Base-by-base conservation (phyloP, 2,797 vertebrate species). In the Pogoniulus pusillus region DNA sequence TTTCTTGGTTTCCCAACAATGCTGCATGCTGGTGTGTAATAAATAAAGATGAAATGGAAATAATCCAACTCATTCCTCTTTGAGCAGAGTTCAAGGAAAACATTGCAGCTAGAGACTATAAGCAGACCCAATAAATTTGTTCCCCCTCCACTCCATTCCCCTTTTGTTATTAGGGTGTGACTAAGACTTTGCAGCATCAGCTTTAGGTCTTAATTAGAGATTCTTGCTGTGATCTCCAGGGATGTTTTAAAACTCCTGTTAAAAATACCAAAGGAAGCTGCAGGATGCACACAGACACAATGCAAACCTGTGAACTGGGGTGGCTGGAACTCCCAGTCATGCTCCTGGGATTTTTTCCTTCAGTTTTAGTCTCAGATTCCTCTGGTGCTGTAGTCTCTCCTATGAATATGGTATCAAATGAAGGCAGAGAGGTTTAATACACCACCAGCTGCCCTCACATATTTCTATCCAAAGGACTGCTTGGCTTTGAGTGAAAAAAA, bases 21-120 rank as follows among this genome's bases (percentile, higher is more conserved):
- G 5, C 76, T 78, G 73, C 89, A 91, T 20, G 5, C 66, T 47
- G 82, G 60, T 82, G 92, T 75, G 71, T 49, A 93, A 89, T 87
- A 93, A 89, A 92, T 82, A 90, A 95, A 79, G 76, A 85, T 64
- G 87, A 79, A 95, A 71, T 94, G 93, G 91, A 94, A 93, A 90
- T 73, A 95, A 90, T 90, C 93, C 93, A 95, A 73, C 85, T 81
- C 71, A 27, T 83, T 93, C 87, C 85, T 82, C 88, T 93, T 81
- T 93, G 91, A 96, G 95, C 60, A 65, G 60, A 90, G 82, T 91
- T 95, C 89, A 94, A 96, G 94, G 92, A 95, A 96, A 94, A 95
- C 85, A 95, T 76, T 90, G 90, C 89, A 89, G 88, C 68, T 77
- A 87, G 81, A 93, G 91, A 90, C 92, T 60, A 87, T 77, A 85